Conservation (phyloP, 2,113 vertebrate species). For the Cinclus mexicanus region DNA sequence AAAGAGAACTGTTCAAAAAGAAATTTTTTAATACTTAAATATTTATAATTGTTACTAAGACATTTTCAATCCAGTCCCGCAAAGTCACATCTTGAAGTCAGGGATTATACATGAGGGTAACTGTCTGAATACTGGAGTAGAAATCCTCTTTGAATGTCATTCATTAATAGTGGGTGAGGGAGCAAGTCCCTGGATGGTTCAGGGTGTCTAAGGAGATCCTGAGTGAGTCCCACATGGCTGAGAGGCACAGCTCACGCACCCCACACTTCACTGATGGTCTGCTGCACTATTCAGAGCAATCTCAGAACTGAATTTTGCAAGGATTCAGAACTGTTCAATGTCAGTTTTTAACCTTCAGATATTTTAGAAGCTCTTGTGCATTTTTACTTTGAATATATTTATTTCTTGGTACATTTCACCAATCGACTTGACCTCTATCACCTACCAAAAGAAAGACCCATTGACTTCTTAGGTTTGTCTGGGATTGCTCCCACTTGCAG, state of each 20-base stretch:
- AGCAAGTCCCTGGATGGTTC: neutral
- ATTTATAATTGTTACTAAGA: neutral
- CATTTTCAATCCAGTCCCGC: neutral
- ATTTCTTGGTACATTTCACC: neutral
- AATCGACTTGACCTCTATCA: neutral
- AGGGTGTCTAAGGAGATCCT: neutral
- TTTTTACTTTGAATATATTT: neutral
- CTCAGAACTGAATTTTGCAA: neutral
- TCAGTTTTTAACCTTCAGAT: neutral
- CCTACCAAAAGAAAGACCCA: neutral
- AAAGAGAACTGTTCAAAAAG: neutral
- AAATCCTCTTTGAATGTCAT: neutral
- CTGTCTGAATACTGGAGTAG: neutral
- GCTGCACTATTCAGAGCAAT: neutral
- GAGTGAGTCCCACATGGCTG: neutral
- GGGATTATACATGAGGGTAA: neutral
- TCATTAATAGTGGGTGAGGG: neutral
- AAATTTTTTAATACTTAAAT: too few relatives aligned
- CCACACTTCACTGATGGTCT: neutral
- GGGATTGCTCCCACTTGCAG: neutral
- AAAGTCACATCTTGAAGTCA: neutral
- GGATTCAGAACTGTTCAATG: neutral
- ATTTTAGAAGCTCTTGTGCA: fast-evolving
- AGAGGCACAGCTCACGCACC: neutral
- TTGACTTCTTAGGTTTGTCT: neutral